Base-by-base conservation (phyloP, 2,888 invertebrate species). In the Synergus itoensis region DNA sequence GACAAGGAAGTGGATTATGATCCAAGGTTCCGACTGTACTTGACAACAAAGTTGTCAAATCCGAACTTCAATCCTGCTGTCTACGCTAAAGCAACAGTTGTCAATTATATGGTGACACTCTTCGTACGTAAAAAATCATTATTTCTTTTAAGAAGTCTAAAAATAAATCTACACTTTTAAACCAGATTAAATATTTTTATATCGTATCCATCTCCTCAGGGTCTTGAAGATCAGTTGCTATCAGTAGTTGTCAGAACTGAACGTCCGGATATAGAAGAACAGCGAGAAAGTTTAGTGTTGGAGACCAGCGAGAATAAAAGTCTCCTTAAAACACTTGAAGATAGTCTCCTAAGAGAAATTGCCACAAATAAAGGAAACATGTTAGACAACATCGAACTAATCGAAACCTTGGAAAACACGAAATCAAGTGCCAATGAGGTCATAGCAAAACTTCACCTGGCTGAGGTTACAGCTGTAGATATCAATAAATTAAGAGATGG, bases 1-100 rank as follows among this genome's bases (percentile, higher is more conserved):
- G 97, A 98, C 90, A 95, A 96, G 82, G 98, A 98, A 90, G 96
- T 98, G 12, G 98, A 98, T 92, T 98, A 96, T 92, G 97, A 98
- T 93, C 95, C 96, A 0, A 95, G 96, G 88, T 98, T 98, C 93
- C 94, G 97, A 65, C 94, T 98, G 93, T 98, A 98, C 91, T 94
- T 98, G 79, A 98, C 97, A 65, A 98, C 98, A 0, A 98, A 98
- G 92, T 94, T 98, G 76, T 94, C 97, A 9, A 98, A 98, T 93
- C 98, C 98, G 0, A 94, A 95, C 89, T 96, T 98, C 89, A 96
- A 97, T 91, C 97, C 98, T 0, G 95, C 97, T 8, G 95, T 97
- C 0, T 98, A 97, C 90, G 96, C 98, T 0, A 97, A 96, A 89
- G 96, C 97, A 0, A 95, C 96, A 84, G 97, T 98, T 67, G 98